Evolutionary conservation across 2,797 vertebrate species (phyloP), one percentile per base, ranked within the genome.

Genomic region (Ara ararauna): DNA sequence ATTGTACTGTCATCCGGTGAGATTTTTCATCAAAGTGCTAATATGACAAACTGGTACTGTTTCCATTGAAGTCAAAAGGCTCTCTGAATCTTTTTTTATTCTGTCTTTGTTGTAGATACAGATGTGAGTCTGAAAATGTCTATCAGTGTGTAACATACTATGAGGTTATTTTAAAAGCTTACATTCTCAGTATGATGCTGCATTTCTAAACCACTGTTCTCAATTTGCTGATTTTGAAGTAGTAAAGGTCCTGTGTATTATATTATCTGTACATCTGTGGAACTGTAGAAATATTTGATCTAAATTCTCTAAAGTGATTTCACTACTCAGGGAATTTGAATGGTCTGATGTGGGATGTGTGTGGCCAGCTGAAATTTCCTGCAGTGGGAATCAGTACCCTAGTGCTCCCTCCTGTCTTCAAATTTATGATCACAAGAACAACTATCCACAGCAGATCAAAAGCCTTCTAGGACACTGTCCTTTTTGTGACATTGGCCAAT

Each of bases 111-210:
- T 60, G 16, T 21, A n/a, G 56, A 24, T 8, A 79, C 10, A 44
- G 32, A 24, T 32, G 7, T 32, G 32, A 80, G 23, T 47, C 40
- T 74, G 29, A 73, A 83, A 61, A 68, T 67, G 18, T 44, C 53
- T 30, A 0, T 77, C 6, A 40, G 62, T 17, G n/a, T 0, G 10
- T 38, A 32, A 48, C 0, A 0, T 18, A 9, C 10, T 53, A 29
- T 23, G 50, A 53, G 27, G 26, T 30, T 70, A 6, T 86, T 87
- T 87, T 75, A 54, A 44, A 92, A 29, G 17, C 10, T 91, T 32
- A 1, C 1, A 0, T 32, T 30, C 26, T 53, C 45, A 12, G 10
- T 64, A 14, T 54, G 54, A 53, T 47, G 61, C 40, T 79, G 51
- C 29, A 6, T 14, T 38, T 68, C 18, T 58, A 44, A 77, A 79